Base-by-base conservation (phyloP, 2,888 invertebrate species). In the Polyommatus icarus region DNA sequence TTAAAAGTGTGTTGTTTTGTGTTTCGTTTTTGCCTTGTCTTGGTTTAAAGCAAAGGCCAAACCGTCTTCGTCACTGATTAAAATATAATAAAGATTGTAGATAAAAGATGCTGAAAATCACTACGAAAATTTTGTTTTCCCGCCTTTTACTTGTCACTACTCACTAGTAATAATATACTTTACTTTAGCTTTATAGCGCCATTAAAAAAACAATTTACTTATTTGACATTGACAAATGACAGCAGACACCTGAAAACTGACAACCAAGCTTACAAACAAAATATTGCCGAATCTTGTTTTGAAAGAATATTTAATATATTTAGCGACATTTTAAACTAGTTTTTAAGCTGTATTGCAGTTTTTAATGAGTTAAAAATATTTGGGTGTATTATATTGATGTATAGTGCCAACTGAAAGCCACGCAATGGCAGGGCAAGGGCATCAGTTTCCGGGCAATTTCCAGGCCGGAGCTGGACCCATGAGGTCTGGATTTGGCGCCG, bases 371-470 rank as follows among this genome's bases (percentile, higher is more conserved):
- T 1, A 10, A 12, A 24, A 20, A 15, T 67, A 67, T 29, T 15
- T 29, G 6, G 15, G 36, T 72, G 72, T n/a, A 36, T 72, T 40
- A 72, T 73, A 46, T 73, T 46, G 36, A 50, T 12, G 40, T 24
- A 18, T 29, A 50, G 24, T 32, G 67, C 18, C 24, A 46, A 72
- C 8, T 20, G 40, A 29, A 75, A 15, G 20, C 15, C 24, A 71
- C 32, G 77, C 32, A 79, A 97, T 97, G 97, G 95, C 96, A 76
- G 96, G 96, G 4, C 96, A 96, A 84, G 96, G 96, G 59, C 96
- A 97, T 87, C 96, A 96, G 85, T 97, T 96, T 84, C 95, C 96
- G 81, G 95, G 96, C 32, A 96, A 96, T 80, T 95, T 96, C 84
- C 95, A 95, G 83, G 96, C 95, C 80, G 96, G 95, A 83, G 92